Conservation (phyloP, 2,888 invertebrate species). For the Caenorhabditis sinica region DNA sequence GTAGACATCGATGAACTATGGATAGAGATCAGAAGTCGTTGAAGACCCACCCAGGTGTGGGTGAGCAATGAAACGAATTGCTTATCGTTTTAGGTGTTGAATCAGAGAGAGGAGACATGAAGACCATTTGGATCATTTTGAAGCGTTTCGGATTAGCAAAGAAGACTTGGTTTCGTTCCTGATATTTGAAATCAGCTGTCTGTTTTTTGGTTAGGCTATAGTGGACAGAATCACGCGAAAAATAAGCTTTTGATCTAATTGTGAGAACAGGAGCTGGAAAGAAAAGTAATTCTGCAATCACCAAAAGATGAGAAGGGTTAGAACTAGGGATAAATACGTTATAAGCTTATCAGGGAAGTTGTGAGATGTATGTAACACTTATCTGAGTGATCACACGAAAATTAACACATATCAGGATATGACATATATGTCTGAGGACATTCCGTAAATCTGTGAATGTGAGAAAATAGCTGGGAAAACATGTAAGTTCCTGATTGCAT, state of each 20-base stretch:
- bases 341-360: not conserved
- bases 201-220: not conserved
- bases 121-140: not conserved
- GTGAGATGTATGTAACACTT: not conserved
- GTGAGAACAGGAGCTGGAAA: not conserved
- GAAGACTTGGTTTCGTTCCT: not conserved
- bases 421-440: not conserved
- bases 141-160: not conserved
- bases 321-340: not conserved
- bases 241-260: not conserved
- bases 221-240: not conserved
- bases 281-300: not conserved
- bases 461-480: not conserved
- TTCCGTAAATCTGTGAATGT: not conserved
- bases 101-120: not conserved
- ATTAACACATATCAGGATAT: not conserved
- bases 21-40: conserved; percentile 32
- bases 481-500: conserved; percentile 11
- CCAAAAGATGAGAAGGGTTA: no score
- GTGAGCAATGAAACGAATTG: conserved; percentile 24
- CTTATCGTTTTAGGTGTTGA: not conserved
- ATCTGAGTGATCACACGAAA: not conserved
- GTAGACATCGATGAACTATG: conserved; percentile 28
- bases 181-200: not conserved
- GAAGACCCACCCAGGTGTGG: not conserved